These are phyloP conservation scores for Virgularia gustaviana DNA, from an alignment of 92 coral and sea anemone species.

Conservation along the genomic window DNA sequence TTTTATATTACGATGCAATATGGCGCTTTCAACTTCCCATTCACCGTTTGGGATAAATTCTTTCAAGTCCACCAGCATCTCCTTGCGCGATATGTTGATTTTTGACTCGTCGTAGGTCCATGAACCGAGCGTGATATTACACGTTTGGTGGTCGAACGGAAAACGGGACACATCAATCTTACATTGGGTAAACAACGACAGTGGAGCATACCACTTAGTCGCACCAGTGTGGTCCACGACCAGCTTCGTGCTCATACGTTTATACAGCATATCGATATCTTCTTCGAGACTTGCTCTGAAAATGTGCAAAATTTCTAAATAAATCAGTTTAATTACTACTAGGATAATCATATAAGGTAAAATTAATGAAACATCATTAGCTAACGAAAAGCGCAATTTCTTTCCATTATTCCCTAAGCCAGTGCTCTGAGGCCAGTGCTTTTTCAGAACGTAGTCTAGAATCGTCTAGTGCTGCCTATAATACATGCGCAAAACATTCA, in stretches of 20 bases:
- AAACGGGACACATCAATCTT: conserved; percentile 64
- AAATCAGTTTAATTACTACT: no score
- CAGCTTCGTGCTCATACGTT: conserved; percentile 68
- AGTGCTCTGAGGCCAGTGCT: no score
- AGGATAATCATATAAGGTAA: no score
- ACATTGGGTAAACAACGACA: conserved; percentile 69
- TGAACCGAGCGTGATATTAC: conserved; percentile 63
- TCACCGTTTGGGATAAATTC: conserved; percentile 42
- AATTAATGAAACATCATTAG: no score
- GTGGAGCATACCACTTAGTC: conserved; percentile 76
- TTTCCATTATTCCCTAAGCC: no score
- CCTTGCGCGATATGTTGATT: conserved; percentile 46
- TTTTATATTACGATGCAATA: not conserved
- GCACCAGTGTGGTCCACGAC: conserved; percentile 65
- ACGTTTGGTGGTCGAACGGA: conserved; percentile 66
- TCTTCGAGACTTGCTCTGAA: conserved; percentile 39
- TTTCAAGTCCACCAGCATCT: not conserved
- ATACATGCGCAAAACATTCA: no score
- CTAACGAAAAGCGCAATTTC: no score
- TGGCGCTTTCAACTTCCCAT: conserved; percentile 30
- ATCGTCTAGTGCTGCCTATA: no score
- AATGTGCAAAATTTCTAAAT: no score
- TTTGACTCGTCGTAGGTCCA: conserved; percentile 65
- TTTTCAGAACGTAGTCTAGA: no score
- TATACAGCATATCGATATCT: conserved; percentile 21